Conservation (phyloP, 92 coral and sea anemone genomes). For the Palythoa heliodiscus region DNA sequence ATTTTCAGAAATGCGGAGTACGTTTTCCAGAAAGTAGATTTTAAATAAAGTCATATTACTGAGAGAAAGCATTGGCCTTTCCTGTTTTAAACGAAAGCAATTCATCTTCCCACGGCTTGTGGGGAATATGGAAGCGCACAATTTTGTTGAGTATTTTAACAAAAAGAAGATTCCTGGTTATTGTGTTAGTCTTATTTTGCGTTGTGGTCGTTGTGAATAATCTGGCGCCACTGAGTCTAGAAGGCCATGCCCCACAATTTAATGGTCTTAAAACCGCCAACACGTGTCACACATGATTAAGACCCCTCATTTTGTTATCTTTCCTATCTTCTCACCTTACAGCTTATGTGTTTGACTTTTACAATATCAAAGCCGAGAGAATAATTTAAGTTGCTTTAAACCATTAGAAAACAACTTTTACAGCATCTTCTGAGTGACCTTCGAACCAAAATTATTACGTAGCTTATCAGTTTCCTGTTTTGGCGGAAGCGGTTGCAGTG, state of each 20-base stretch:
- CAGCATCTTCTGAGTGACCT: slow-evolving; percentile 9
- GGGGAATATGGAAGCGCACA: neutral
- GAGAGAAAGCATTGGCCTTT: neutral
- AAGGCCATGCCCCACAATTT: slow-evolving; percentile 19
- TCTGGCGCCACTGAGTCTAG: slow-evolving; percentile 37
- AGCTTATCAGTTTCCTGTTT: slow-evolving; percentile 31
- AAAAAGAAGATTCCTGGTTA: neutral
- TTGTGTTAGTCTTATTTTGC: neutral
- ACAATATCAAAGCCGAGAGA: neutral
- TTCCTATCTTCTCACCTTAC: neutral
- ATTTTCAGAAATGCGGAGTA: neutral
- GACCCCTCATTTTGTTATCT: neutral
- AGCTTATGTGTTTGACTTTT: neutral
- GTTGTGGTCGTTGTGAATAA: neutral
- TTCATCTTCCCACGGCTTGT: slow-evolving; percentile 16
- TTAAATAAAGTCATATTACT: neutral
- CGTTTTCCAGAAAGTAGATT: neutral
- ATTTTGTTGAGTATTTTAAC: neutral
- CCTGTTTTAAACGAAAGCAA: neutral
- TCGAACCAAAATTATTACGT: neutral
- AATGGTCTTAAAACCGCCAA: slow-evolving; percentile 13
- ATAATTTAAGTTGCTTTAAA: neutral
- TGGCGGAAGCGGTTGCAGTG: slow-evolving; percentile 25
- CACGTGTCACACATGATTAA: neutral
- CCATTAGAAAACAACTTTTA: neutral